These are phyloP conservation scores for Helicoverpa assulta DNA, from an alignment of 2,888 invertebrate genomes.

Conservation along the genomic window DNA sequence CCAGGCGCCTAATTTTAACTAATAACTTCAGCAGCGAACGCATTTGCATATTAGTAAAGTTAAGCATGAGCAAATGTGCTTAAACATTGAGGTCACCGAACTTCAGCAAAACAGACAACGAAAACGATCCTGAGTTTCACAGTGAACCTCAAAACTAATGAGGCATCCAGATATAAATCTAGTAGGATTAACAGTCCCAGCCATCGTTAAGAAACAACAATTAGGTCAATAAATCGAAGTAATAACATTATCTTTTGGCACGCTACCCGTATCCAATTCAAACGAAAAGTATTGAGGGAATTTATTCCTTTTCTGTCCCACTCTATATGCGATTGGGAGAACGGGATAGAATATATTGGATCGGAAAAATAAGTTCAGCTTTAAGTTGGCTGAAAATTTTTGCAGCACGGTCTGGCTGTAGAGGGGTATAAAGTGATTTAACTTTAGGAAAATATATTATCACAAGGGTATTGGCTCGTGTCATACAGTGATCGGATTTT, in stretches of 20 bases:
- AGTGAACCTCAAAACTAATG: conserved; percentile 35
- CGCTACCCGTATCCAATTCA: conserved; percentile 52
- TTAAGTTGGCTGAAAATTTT: conserved; percentile 46
- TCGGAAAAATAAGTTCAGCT: conserved; percentile 48
- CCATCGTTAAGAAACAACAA: conserved; percentile 55
- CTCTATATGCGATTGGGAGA: conserved; percentile 33
- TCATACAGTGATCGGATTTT: conserved; percentile 42
- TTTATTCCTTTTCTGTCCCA: conserved; percentile 51
- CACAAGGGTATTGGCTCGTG: conserved; percentile 34
- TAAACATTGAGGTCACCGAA: conserved; percentile 39
- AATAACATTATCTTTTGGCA: conserved; percentile 68
- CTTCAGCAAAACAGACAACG: conserved; percentile 23
- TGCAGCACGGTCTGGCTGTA: conserved; percentile 27
- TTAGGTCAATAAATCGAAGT: conserved; percentile 65
- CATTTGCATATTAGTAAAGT: conserved; percentile 48
- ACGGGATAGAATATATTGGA: conserved; percentile 40
- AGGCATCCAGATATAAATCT: conserved; percentile 39
- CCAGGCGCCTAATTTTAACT: conserved; percentile 37
- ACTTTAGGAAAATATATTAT: conserved; percentile 48
- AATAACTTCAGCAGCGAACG: conserved; percentile 33
- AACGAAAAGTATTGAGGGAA: conserved; percentile 55
- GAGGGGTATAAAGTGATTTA: conserved; percentile 49
- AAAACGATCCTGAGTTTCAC: conserved; percentile 14
- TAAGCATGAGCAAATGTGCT: conserved; percentile 26
- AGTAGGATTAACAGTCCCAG: conserved; percentile 39